Percentiles rank a stretch among this genome's conserved stretches.
These are phyloP conservation scores for Coelinius sp. DNA, from an alignment of 2,888 invertebrate species.

Conservation along the genomic window DNA sequence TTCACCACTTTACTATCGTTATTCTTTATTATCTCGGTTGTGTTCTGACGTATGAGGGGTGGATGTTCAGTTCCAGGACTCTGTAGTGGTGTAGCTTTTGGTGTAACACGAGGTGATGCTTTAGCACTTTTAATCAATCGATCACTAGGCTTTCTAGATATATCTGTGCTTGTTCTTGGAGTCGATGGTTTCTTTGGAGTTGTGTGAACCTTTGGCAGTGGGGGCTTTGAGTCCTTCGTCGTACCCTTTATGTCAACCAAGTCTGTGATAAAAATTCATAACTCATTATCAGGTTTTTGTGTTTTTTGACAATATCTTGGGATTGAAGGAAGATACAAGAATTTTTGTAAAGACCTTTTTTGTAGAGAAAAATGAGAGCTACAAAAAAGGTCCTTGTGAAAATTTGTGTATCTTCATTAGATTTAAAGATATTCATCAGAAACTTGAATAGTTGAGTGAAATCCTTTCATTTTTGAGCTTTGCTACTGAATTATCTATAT, in stretches of 20 bases:
- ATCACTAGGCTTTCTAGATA: conserved; percentile 60
- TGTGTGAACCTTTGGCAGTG: conserved; percentile 74
- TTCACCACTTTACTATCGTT: conserved; percentile 50
- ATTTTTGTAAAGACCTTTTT: too few relatives aligned
- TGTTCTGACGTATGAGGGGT: conserved; percentile 63
- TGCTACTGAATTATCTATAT: too few relatives aligned
- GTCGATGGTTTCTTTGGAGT: conserved; percentile 70
- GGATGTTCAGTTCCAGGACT: conserved; percentile 72
- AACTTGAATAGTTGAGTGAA: too few relatives aligned
- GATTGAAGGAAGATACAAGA: conserved; percentile 19
- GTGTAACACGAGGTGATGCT: conserved; percentile 71
- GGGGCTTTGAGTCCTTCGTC: conserved; percentile 77
- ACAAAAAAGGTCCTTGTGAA: too few relatives aligned
- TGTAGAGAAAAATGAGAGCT: too few relatives aligned
- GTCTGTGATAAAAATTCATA: conserved; percentile 55
- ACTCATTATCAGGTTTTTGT: too few relatives aligned
- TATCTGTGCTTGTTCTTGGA: conserved; percentile 53
- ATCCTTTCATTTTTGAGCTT: too few relatives aligned
- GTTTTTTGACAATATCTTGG: neutral
- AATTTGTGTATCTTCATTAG: too few relatives aligned
- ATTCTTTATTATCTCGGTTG: conserved; percentile 58
- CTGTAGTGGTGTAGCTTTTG: conserved; percentile 74
- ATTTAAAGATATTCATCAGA: too few relatives aligned
- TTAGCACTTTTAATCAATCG: conserved; percentile 63
- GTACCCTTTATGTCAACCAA: conserved; percentile 63